Base-by-base conservation (phyloP, 2,888 invertebrate genomes). In the Subacronicta megacephala region DNA sequence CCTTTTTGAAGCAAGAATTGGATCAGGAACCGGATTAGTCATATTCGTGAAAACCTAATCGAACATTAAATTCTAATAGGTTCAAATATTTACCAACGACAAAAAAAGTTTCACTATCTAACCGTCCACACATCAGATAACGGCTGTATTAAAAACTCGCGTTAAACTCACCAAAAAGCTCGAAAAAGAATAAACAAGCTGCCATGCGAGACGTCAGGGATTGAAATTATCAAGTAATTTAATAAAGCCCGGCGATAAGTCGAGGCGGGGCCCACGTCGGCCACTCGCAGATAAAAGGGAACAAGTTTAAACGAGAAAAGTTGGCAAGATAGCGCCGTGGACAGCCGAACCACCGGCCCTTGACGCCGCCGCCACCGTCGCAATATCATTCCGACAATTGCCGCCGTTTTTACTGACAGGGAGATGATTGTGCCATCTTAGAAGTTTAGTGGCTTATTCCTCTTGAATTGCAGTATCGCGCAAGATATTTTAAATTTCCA, bases 221-320 rank as follows among this genome's bases (percentile, higher is more conserved):
- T 89, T 87, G 89, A 89, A 90, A 90, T 90, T 90, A 89, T 87
- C 85, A 89, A 90, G 92, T 90, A 89, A 91, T 90, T 90, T 90
- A 91, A 90, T 92, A 92, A 90, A 87, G 80, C 81, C 74, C 76
- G 12, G 77, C 85, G 86, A 89, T 90, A 90, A 89, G 86, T 87
- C 80, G 83, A 80, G 78, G 79, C 78, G 80, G 80, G 76, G 61
- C 64, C 69, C 76, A 82, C 84, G 80, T 74, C 75, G 71, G 82
- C 85, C 51, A 71, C 64, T 67, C 51, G 57, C 85, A 90, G 90
- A 92, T 90, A 91, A 91, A 88, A 87, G 88, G 85, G 82, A 92
- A 88, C 89, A 92, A 90, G 88, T 90, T 90, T 90, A 89, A 90
- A 90, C 90, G 91, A 92, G 92, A 90, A 92, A 92, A 92, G 89